Base-by-base conservation (phyloP, 2,888 invertebrate species). In the Cephus pulcher region DNA sequence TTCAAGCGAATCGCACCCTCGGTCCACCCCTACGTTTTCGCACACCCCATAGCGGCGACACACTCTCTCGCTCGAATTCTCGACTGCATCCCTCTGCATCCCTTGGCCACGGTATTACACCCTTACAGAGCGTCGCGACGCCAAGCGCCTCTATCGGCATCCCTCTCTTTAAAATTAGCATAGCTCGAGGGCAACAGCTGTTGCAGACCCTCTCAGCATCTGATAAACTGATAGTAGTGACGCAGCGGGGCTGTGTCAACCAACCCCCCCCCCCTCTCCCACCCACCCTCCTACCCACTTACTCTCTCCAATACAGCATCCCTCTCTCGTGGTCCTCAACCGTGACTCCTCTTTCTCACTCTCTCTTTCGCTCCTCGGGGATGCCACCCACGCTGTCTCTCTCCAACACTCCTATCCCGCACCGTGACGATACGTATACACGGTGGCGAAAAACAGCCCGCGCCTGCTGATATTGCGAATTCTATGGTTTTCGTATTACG, bases 201-300 rank as follows among this genome's bases (percentile, higher is more conserved):
- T 88, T 86, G 82, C 85, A 40, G 35, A 32, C 85, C 83, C 82
- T 79, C 82, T 76, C 84, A 82, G 85, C 84, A 86, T 87, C 88
- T 88, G 91, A 91, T 91, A 90, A 91, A 89, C 91, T 89, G 90
- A 90, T 89, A 91, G 88, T 84, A 87, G 87, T 81, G 85, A 89
- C 88, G 86, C 84, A 81, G 80, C 81, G 74, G 81, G 68, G 76
- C 76, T 76, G 75, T 77, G 74, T 35, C 71, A 68, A 40, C 73
- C 79, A 75, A 75, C 74, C 74, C 68, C 74, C 40, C 75, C 33
- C 32, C 78, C 76, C 30, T 79, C 69, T 79, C 69, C 76, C 77
- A 76, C 76, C 78, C 81, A 76, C 80, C 80, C 76, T 79, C 81
- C 77, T 68, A 81, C 74, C 77, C 78, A 79, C 79, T 80, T 81